Evolutionary conservation across 1,140 invertebrate genomes (phyloP), one percentile per base, ranked within the genome.

Genomic region (Drosophila leontia): DNA sequence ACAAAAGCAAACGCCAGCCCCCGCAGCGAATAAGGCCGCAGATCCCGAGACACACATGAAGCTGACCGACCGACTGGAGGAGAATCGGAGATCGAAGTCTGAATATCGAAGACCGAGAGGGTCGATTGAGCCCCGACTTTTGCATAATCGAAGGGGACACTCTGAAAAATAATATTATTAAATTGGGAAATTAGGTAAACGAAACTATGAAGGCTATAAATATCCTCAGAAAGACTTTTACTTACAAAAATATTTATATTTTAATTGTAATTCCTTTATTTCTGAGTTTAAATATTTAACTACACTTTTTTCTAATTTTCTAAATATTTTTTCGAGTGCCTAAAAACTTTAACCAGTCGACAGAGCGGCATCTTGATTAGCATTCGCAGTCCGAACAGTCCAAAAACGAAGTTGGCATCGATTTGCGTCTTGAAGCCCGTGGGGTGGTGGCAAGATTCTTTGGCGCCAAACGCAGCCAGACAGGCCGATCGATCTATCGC

Each of bases 391-490:
- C 39, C 41, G 42, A 74, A 37, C 19, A 61, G 69, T 63, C 37
- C 45, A 62, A 74, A 69, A 64, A 56, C 42, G 17, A 48, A 48
- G 76, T 77, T 56, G 75, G 42, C 75, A 78, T 62, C 44, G 62
- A 55, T 63, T 72, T 68, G 67, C 53, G 35, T 56, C 53, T 56
- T 39, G 35, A 8, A 61, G 69, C 75, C 82, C 74, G 65, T 82
- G 84, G 82, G 82, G 83, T 87, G 82, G 82, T 87, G 83, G 83
- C 83, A 82, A 86, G 80, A 80, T 88, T 86, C 84, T 87, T 57
- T 55, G 83, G 84, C 83, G 84, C 84, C 83, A 88, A 88, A 77
- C 72, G 62, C 45, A 87, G 57, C 19, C 51, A 56, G 78, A 71
- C 64, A 37, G 47, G 23, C 50, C 34, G 67, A 70, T 45, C 35